phyloP scores from a whole-genome alignment of 2,888 invertebrate genomes.

The Ypsolopha scabrella region DNA sequence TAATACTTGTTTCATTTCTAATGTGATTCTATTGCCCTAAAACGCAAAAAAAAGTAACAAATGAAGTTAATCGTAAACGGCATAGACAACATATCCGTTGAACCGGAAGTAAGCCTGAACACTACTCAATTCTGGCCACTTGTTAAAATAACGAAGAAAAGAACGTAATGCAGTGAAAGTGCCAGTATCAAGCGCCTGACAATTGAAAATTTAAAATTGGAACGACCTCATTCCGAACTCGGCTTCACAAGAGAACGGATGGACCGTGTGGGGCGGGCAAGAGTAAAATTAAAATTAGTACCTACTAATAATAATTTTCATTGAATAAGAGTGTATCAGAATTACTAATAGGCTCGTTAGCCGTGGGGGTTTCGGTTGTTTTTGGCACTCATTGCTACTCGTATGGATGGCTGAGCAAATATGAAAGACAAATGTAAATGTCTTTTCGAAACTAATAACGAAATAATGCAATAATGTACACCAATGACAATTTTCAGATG shows the following conservation, averaged over 20 bases:
- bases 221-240: slow-evolving; percentile 57
- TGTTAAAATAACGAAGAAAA: slow-evolving; percentile 8
- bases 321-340: slow-evolving; percentile 1
- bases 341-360: too few species aligned
- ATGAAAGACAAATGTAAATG: too few species aligned
- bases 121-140: too few species aligned
- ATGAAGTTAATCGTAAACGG: neutral
- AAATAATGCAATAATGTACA: too few species aligned
- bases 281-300: neutral
- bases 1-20: neutral
- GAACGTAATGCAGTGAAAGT: slow-evolving; percentile 42
- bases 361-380: too few species aligned
- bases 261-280: slow-evolving; percentile 8
- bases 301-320: slow-evolving; percentile 8
- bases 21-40: neutral
- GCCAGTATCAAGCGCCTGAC: slow-evolving; percentile 31
- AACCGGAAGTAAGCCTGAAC: neutral
- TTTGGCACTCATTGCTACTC: too few species aligned
- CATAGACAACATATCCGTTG: neutral
- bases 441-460: too few species aligned
- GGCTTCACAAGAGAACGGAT: slow-evolving; percentile 43
- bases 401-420: too few species aligned
- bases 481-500: too few species aligned
- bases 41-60: neutral
- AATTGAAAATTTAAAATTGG: slow-evolving; percentile 62